These are phyloP conservation scores for Bombus superbus DNA, from an alignment of 1,140 invertebrate genomes.

Conservation along the genomic window DNA sequence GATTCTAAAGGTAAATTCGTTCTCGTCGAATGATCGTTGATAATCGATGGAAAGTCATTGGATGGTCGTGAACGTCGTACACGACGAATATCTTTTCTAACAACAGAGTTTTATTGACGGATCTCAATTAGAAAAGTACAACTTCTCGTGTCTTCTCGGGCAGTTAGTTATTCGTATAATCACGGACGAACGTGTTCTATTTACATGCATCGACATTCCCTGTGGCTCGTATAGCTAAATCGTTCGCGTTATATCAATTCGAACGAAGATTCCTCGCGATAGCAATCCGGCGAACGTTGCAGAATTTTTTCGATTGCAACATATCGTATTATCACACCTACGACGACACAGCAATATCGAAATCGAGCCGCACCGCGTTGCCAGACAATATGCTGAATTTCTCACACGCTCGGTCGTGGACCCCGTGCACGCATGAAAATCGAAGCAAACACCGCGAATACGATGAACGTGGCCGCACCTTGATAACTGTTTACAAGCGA, in stretches of 20 bases:
- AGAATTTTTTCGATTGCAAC: constrained; percentile 21
- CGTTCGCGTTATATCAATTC: constrained; percentile 11
- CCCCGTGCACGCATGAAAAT: constrained; percentile 57
- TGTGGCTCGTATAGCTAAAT: not conserved
- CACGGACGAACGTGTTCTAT: constrained; percentile 5
- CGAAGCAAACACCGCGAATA: constrained; percentile 43
- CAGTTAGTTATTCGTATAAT: constrained; percentile 1
- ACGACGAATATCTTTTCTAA: not conserved
- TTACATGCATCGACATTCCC: constrained; percentile 11
- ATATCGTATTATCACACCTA: constrained; percentile 27
- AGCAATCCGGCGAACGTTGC: not conserved
- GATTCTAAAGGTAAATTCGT: not conserved
- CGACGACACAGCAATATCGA: not conserved
- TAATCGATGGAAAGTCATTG: constrained; percentile 1
- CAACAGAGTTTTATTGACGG: not conserved
- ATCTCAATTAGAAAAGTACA: not conserved
- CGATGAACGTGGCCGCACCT: constrained; percentile 48
- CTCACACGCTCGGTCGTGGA: constrained; percentile 40
- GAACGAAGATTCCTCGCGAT: not conserved
- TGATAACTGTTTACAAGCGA: constrained; percentile 47
- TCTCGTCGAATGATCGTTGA: not conserved
- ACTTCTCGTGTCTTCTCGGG: not conserved
- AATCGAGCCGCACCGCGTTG: constrained; percentile 23
- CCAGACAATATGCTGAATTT: constrained; percentile 38
- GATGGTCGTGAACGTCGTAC: not conserved